Conservation (phyloP, 2,888 invertebrate species). For the Hydroisotoma schaefferi region DNA sequence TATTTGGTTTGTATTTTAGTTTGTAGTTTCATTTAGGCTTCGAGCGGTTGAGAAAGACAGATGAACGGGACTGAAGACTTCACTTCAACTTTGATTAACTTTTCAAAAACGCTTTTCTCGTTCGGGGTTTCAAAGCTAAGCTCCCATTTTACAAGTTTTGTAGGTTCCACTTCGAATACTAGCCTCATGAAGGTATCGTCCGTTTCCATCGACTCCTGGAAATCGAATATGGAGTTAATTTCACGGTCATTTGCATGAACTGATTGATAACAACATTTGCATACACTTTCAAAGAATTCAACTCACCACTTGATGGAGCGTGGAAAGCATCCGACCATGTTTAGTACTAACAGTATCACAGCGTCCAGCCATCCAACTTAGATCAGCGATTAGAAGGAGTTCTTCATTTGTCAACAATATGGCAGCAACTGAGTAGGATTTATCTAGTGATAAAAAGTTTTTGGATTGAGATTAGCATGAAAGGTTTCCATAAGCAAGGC, state of each 20-base stretch:
- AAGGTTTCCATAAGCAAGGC: no score
- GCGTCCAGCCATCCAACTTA: constrained; percentile 41
- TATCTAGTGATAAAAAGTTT: constrained; percentile 29
- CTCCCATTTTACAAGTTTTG: constrained; percentile 38
- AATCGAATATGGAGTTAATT: background rate
- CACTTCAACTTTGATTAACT: constrained; percentile 20
- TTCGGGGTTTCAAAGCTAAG: constrained; percentile 43
- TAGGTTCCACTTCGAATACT: constrained; percentile 33
- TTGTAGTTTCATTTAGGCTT: constrained; percentile 15
- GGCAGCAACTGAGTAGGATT: constrained; percentile 41
- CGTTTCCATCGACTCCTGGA: constrained; percentile 46
- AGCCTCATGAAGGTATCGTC: constrained; percentile 39
- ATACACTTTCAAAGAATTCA: background rate
- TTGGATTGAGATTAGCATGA: no score
- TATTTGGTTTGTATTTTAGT: no score
- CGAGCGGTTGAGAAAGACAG: constrained; percentile 35
- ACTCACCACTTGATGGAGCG: constrained; percentile 45
- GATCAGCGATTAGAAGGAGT: constrained; percentile 38
- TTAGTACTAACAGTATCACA: constrained; percentile 37
- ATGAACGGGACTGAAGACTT: constrained; percentile 33
- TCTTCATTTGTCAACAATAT: constrained; percentile 46
- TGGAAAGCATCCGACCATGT: constrained; percentile 31
- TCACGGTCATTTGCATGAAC: background rate
- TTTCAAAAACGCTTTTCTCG: constrained; percentile 33
- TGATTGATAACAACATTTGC: background rate